Conservation (phyloP, 1,140 invertebrate genomes). For the Artemia franciscana region DNA sequence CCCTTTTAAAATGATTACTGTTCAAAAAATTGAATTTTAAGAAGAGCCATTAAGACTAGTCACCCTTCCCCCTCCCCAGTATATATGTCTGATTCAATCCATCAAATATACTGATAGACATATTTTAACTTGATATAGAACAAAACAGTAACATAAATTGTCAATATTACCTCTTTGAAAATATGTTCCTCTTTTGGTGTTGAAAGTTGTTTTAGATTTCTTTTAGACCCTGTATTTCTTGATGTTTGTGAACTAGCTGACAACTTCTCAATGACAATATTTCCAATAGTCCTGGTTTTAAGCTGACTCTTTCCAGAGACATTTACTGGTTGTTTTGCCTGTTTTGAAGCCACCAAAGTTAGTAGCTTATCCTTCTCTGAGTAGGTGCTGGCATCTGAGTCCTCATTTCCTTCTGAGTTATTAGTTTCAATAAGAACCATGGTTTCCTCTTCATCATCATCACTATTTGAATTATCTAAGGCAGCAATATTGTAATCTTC, state of each 20-base stretch:
- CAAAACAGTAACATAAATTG: neutral
- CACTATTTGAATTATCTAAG: neutral
- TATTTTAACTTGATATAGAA: neutral
- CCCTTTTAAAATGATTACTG: too few species aligned
- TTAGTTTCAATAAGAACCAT: neutral
- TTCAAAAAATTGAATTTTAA: too few species aligned
- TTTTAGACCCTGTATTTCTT: neutral
- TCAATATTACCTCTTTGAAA: neutral
- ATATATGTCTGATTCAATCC: neutral
- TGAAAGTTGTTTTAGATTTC: neutral
- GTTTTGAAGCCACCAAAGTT: neutral
- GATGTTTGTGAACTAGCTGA: neutral
- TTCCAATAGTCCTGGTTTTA: neutral
- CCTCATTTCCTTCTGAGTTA: neutral
- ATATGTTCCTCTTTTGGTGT: neutral
- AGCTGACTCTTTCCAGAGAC: neutral
- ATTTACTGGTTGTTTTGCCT: neutral
- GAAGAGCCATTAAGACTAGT: too few species aligned
- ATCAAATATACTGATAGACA: neutral
- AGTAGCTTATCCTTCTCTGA: neutral
- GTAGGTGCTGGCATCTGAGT: neutral
- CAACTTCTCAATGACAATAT: neutral
- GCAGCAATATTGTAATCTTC: neutral
- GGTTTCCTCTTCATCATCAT: neutral
- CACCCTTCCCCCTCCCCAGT: too few species aligned